Conservation (phyloP, 2,888 invertebrate genomes). For the Tipula unca region DNA sequence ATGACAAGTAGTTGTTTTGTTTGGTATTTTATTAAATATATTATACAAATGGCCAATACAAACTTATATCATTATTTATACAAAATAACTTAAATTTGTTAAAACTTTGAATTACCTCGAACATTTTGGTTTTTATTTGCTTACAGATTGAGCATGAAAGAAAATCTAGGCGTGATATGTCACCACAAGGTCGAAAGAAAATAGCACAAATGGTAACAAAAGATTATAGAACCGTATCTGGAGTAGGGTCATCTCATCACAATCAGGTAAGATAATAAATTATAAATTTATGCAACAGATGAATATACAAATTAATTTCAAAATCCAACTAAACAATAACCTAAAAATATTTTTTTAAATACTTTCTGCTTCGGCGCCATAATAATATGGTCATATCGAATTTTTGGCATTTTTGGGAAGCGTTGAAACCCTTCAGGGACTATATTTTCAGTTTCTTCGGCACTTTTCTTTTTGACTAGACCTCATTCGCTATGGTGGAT, state of each 20-base stretch:
- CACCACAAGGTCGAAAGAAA: slow-evolving; percentile 64
- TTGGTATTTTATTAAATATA: background rate
- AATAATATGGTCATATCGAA: no score
- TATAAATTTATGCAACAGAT: background rate
- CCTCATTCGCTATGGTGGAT: no score
- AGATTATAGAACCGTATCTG: slow-evolving; percentile 43
- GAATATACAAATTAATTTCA: no score
- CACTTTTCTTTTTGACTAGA: no score
- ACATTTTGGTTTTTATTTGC: background rate
- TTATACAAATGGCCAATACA: background rate
- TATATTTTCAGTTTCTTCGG: no score
- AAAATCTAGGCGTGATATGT: slow-evolving; percentile 76
- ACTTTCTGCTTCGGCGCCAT: no score
- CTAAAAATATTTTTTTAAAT: no score
- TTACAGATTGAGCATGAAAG: slow-evolving; percentile 53
- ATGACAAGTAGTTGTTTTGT: background rate
- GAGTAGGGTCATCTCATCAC: slow-evolving; percentile 43
- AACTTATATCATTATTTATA: background rate
- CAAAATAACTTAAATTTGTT: background rate
- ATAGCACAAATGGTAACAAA: slow-evolving; percentile 59
- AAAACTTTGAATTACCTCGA: background rate
- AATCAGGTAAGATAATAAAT: slow-evolving; percentile 36
- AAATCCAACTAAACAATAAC: no score
- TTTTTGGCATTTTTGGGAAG: no score
- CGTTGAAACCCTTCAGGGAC: no score